Evolutionary conservation across 2,888 invertebrate genomes (phyloP).

Genomic region (Dioctria rufipes): DNA sequence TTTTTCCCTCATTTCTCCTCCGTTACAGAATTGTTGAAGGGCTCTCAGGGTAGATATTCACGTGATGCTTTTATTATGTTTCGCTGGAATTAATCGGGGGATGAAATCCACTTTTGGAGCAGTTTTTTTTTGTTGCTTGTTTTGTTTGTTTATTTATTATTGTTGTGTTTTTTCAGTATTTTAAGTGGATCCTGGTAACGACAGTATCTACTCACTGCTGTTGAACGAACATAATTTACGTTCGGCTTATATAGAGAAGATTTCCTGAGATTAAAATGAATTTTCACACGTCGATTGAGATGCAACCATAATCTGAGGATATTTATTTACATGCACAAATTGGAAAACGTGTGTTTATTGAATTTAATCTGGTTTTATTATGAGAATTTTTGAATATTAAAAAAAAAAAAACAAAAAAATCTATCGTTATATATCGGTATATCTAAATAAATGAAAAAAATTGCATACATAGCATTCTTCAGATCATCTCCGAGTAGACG

Average conservation of each 20-base stretch:
- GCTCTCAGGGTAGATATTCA: slow-evolving; percentile 31
- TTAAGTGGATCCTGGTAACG: slow-evolving; percentile 26
- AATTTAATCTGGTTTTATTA: not conserved
- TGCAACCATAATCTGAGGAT: not conserved
- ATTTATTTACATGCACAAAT: too few relatives aligned
- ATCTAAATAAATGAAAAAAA: too few relatives aligned
- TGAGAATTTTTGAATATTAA: too few relatives aligned
- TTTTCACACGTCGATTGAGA: slow-evolving; percentile 20
- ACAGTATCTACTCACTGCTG: slow-evolving; percentile 5
- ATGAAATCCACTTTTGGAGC: slow-evolving; percentile 36
- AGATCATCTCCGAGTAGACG: too few relatives aligned
- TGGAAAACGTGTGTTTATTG: slow-evolving; percentile 3
- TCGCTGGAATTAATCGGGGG: slow-evolving; percentile 37
- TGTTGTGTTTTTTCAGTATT: not conserved
- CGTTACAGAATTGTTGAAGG: slow-evolving; percentile 1
- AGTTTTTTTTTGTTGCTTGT: too few relatives aligned
- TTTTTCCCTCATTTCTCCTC: slow-evolving; percentile 12
- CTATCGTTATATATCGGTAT: too few relatives aligned
- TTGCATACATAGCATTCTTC: too few relatives aligned
- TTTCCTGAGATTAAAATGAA: slow-evolving; percentile 13
- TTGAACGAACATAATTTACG: slow-evolving; percentile 31
- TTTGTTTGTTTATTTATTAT: too few relatives aligned
- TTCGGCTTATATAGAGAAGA: slow-evolving; percentile 19
- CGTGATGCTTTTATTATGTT: slow-evolving; percentile 45
- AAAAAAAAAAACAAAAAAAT: too few relatives aligned